phyloP scores from a whole-genome alignment of 2,797 vertebrate genomes.

The Catamblyrhynchus diadema region DNA sequence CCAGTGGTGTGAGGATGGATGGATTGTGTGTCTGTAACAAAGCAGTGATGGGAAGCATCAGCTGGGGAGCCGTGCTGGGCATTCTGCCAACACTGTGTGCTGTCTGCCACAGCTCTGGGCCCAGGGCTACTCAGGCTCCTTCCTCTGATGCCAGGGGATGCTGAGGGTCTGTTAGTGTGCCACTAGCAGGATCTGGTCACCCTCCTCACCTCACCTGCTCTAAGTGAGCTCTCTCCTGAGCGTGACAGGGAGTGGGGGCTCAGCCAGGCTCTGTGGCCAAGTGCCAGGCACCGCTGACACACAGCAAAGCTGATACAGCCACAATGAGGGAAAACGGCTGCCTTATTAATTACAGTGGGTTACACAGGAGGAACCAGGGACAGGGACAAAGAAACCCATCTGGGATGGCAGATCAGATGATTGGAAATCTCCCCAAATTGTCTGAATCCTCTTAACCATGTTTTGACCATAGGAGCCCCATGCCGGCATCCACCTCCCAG shows the following conservation, averaged over 20 bases:
- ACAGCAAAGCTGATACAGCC: neutral
- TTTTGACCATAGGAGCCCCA: rapidly evolving
- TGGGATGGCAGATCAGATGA: neutral
- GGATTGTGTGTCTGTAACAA: neutral
- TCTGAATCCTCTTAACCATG: neutral
- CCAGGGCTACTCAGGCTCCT: neutral
- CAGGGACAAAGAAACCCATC: neutral
- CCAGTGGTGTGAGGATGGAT: rapidly evolving
- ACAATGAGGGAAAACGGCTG: neutral
- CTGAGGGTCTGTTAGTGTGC: neutral
- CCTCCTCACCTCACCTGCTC: neutral
- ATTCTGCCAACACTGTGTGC: neutral
- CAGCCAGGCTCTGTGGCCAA: rapidly evolving
- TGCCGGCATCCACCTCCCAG: neutral
- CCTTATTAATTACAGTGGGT: neutral
- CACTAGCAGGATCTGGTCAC: neutral
- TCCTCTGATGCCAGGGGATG: neutral
- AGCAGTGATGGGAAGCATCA: neutral
- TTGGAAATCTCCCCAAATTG: neutral
- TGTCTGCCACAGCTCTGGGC: neutral
- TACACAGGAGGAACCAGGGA: neutral
- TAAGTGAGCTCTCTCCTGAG: neutral
- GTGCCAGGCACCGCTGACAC: neutral
- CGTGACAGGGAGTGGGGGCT: neutral
- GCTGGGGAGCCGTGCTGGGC: rapidly evolving